Percentiles rank a stretch among this genome's conserved stretches.
phyloP scores from a whole-genome alignment of 2,888 invertebrate species.

The Anticlea derivata region DNA sequence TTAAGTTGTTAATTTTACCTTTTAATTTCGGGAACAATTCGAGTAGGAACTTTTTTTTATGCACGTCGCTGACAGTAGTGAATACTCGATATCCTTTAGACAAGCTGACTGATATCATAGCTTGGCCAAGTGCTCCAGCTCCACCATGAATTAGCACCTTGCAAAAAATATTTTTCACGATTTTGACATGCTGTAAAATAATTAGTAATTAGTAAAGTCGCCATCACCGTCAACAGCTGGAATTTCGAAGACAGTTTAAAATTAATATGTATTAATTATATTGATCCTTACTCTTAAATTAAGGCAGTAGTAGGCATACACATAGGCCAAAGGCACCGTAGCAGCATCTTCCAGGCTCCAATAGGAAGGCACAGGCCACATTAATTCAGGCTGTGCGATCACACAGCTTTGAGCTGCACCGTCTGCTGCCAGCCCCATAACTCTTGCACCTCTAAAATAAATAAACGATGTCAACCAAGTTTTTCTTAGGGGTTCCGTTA shows the following conservation, averaged over 20 bases:
- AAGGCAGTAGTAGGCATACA: conserved; percentile 72
- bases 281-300: conserved; percentile 11
- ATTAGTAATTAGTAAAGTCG: too few species aligned
- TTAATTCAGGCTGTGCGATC: conserved; percentile 71
- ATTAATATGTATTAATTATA: too few species aligned
- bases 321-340: conserved; percentile 89
- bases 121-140: conserved; percentile 64
- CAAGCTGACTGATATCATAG: conserved; percentile 55
- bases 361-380: conserved; percentile 87
- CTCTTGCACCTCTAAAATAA: conserved; percentile 74
- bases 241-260: too few species aligned
- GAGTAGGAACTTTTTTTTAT: conserved; percentile 57
- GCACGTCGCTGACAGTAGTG: conserved; percentile 54
- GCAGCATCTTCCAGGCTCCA: conserved; percentile 90
- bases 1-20: too few species aligned
- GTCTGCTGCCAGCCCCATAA: conserved; percentile 85
- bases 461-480: too few species aligned
- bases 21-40: conserved; percentile 56
- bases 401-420: conserved; percentile 83
- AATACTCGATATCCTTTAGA: conserved; percentile 54
- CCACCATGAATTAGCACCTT: conserved; percentile 58
- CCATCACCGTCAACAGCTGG: too few species aligned
- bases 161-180: too few species aligned
- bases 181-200: too few species aligned
- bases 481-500: too few species aligned